These are phyloP conservation scores for Ichneumon xanthorius DNA, from an alignment of 2,888 invertebrate genomes.

Conservation along the genomic window DNA sequence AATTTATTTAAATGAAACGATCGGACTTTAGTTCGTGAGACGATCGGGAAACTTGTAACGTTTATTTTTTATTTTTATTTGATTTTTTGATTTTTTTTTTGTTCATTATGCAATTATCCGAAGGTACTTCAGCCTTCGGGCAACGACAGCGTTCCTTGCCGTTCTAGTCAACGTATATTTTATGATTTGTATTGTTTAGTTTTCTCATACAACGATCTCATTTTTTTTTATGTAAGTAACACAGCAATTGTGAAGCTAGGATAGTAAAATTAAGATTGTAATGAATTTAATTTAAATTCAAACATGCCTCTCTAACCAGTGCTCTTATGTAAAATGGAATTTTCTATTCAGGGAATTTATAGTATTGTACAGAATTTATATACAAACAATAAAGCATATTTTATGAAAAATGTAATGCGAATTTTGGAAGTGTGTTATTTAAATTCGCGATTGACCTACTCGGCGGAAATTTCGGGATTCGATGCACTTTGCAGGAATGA, in stretches of 20 bases:
- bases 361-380: conserved; percentile 80
- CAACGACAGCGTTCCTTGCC: conserved; percentile 79
- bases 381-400: conserved; percentile 82
- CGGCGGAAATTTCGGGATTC: conserved; percentile 24
- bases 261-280: conserved; percentile 25
- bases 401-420: conserved; percentile 71
- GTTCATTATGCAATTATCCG: conserved; percentile 42
- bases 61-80: conserved; percentile 25
- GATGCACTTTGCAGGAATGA: conserved; percentile 82
- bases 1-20: conserved; percentile 74
- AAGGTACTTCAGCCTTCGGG: conserved; percentile 43
- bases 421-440: not conserved
- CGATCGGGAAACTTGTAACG: conserved; percentile 34
- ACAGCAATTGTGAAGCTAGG: conserved; percentile 15
- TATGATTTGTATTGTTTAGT: conserved; percentile 64
- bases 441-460: conserved; percentile 18
- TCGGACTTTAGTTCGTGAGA: conserved; percentile 20
- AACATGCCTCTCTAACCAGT: conserved; percentile 76
- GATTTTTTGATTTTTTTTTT: conserved; percentile 37
- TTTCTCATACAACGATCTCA: conserved; percentile 73
- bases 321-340: conserved; percentile 80
- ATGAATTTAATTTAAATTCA: conserved; percentile 33
- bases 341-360: conserved; percentile 78
- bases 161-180: conserved; percentile 81
- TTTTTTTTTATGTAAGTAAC: conserved; percentile 48